Evolutionary conservation across 2,888 invertebrate genomes (phyloP), one percentile per base, ranked within the genome.

Genomic region (Neoaliturus tenellus): DNA sequence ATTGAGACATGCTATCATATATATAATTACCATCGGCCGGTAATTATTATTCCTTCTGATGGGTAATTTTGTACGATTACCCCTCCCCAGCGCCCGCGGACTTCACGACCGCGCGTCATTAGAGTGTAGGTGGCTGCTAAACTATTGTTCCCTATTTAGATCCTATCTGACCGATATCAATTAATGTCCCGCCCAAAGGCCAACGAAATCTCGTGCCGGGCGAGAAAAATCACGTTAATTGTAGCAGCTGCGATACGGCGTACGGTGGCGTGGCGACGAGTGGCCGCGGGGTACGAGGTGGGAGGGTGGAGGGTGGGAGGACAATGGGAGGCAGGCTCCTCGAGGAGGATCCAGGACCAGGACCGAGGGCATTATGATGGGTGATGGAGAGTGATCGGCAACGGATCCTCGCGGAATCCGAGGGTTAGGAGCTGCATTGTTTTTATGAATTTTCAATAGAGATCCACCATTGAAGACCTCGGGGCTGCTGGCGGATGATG

Each of bases 11-110:
- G 84, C 82, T 81, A 84, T 84, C 84, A 67, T 82, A 83, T 67
- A 82, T 84, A 84, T 84, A 84, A 84, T 84, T 84, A 84, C 67
- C 82, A 84, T 78, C 78, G 82, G 78, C 55, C 44, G 55, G 84
- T 84, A 84, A 84, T 84, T 84, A 84, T 84, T 84, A 84, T 84
- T 84, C 84, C 44, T 48, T 84, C 84, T 84, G 84, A 84, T 84
- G 84, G 84, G 84, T 84, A 84, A 84, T 84, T 84, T 84, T 82
- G 81, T 84, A 82, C 82, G 84, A 84, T 84, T 84, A 84, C 81
- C 51, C 81, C 83, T 69, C 75, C 83, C 75, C 33, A 55, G 20
- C 4, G 48, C 75, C 83, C 51, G 51, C 41, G 83, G 83, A 48
- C 55, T 33, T 4, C 85, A 84, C 84, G 84, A 84, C 78, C 58